Base-by-base conservation (phyloP, 2,113 vertebrate genomes). In the Ciconia boyciana region DNA sequence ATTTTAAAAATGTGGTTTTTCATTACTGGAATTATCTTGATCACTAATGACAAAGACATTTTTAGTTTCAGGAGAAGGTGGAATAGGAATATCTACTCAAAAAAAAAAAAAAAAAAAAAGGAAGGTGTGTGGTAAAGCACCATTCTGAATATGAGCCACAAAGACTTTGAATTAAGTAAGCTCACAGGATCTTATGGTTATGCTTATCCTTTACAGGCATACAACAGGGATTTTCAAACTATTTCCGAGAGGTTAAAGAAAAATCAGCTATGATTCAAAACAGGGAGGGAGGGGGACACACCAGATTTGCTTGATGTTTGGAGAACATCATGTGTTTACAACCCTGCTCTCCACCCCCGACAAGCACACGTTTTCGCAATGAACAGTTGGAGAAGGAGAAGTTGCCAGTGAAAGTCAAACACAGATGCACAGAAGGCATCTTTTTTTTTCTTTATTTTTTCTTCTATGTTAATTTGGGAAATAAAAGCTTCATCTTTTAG, bases 251-350 rank as follows among this genome's bases (percentile, higher is more conserved):
- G 8, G 32, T 81, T 89, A 65, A 92, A 81, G n/a, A 94, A 94
- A 88, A 92, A 87, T 58, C 52, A 94, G 54, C 52, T 83, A 60
- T 57, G 41, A 90, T 62, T 90, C 48, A 92, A 96, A 94, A 74
- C 3, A 41, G 66, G 11, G 36, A 44, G 46, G 5, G 4, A 16
- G 29, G 51, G 34, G 16, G 14, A 44, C 39, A 75, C 2, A 29
- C 22, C 10, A 46, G 79, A 91, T 81, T 94, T 84, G 9, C 83
- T 87, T 77, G 29, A 64, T 87, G 72, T 91, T 92, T 93, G 72
- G 64, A 95, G 86, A 94, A 69, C 36, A 75, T 75, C 29, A 8
- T 92, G 91, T 92, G 86, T 96, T 95, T 96, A 96, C 80, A 94
- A 89, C 39, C 22, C 55, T 93, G 39, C 64, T 81, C 76, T 75